Evolutionary conservation across 1,140 invertebrate genomes (phyloP), one percentile per base, ranked within the genome.

Genomic region (Laupala kohalensis): DNA sequence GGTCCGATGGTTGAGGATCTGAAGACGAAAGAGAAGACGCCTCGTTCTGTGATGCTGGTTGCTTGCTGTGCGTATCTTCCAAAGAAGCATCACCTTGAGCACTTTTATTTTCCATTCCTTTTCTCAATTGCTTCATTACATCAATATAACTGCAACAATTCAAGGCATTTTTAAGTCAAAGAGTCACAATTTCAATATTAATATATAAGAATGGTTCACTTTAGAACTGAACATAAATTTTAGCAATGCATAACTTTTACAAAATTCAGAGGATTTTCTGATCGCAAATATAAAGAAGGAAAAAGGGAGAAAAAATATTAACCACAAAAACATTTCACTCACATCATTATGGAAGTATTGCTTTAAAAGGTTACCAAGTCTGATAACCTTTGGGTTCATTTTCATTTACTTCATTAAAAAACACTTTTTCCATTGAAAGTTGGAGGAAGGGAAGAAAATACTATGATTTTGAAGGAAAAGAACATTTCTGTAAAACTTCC

Each of bases 41-140:
- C 1, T 53, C 37, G 1, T 53, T 0, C 37, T 53, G 1, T 23
- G 62, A 63, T 26, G 65, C 23, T 6, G 70, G 63, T 62, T 71
- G 5, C 27, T 28, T 68, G 67, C 67, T 28, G 25, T 25, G 67
- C 25, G 67, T 29, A 28, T 68, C 67, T 26, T 30, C 30, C n/a
- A 72, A 6, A 13, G 30, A 69, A 77, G 76, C 15, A 67, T 37
- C 2, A 77, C 77, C 5, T 62, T 74, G 70, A 75, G 80, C 73
- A 70, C 75, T 74, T 26, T 70, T 74, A 3, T 70, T 66, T 0
- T 76, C 75, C 6, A 68, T 74, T 64, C 84, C 81, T 72, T 79
- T 80, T 72, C 84, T 82, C 66, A 82, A 79, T 70, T 87, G 84
- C 74, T 89, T 89, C 23, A 88, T 83, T 0, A 92, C 86, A 75